Conservation (phyloP, 1,140 invertebrate genomes). For the Tetragnatha versicolor region DNA sequence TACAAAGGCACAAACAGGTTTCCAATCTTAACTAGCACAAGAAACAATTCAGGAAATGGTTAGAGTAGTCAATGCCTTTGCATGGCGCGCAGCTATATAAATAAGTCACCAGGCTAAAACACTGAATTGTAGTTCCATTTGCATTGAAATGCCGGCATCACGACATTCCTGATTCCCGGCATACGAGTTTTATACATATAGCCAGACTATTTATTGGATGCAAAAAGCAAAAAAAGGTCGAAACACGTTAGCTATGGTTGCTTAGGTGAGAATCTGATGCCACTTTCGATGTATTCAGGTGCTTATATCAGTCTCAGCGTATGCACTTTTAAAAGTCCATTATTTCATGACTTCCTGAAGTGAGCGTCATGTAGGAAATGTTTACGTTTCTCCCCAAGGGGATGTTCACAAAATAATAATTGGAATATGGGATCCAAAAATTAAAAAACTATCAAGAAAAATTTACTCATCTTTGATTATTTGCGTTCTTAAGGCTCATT, state of each 20-base stretch:
- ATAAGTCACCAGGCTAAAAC: not conserved
- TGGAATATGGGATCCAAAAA: not conserved
- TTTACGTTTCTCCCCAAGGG: conserved; percentile 1
- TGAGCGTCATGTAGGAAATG: conserved; percentile 2
- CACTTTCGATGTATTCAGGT: conserved; percentile 17
- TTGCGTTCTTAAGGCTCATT: too few relatives aligned
- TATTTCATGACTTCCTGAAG: conserved; percentile 13
- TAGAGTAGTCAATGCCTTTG: not conserved
- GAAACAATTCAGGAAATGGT: not conserved
- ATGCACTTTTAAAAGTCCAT: not conserved
- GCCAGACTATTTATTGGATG: conserved; percentile 17
- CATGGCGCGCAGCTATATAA: not conserved
- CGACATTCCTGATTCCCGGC: not conserved
- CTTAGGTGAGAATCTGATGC: conserved; percentile 10
- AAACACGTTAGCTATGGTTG: not conserved
- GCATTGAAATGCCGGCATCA: not conserved
- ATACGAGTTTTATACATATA: not conserved
- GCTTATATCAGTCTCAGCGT: not conserved
- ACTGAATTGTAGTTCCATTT: not conserved
- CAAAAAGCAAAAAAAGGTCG: not conserved
- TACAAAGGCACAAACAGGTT: too few relatives aligned
- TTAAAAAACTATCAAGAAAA: too few relatives aligned
- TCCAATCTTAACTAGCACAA: too few relatives aligned
- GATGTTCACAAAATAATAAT: not conserved
- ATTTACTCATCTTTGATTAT: too few relatives aligned